These are phyloP conservation scores for Alsophila aescularia DNA, from an alignment of 2,888 invertebrate species.

Conservation along the genomic window DNA sequence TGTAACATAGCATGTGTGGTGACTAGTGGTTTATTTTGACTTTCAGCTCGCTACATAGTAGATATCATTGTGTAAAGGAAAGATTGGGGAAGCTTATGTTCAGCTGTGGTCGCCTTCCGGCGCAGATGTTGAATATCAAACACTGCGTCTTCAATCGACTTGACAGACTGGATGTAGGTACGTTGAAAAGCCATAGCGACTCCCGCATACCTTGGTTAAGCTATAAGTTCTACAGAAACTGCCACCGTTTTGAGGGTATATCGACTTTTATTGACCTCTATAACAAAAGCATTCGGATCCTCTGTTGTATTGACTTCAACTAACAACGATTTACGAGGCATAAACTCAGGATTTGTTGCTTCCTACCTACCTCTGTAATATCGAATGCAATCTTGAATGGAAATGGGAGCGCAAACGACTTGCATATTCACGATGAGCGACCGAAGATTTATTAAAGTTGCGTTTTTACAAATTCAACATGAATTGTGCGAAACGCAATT, in stretches of 20 bases:
- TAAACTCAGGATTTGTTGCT: slow-evolving; percentile 15
- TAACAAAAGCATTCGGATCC: not conserved
- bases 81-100: too few species aligned
- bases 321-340: slow-evolving; percentile 20
- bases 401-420: slow-evolving; percentile 34
- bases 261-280: slow-evolving; percentile 4
- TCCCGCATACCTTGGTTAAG: not conserved
- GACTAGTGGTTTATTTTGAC: too few species aligned
- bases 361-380: slow-evolving; percentile 10
- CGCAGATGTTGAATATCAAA: too few species aligned
- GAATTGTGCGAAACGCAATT: not conserved
- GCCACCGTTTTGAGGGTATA: not conserved
- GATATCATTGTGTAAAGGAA: too few species aligned
- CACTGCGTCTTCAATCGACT: too few species aligned
- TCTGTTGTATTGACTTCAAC: slow-evolving; percentile 15
- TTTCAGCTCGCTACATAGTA: too few species aligned
- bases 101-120: too few species aligned
- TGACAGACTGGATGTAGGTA: too few species aligned
- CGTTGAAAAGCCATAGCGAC: too few species aligned
- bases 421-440: slow-evolving; percentile 39
- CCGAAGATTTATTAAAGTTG: slow-evolving; percentile 37
- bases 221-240: not conserved
- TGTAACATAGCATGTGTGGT: too few species aligned
- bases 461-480: slow-evolving; percentile 22
- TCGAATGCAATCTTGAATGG: slow-evolving; percentile 39